Percentiles rank a stretch among this genome's conserved stretches.
Evolutionary conservation across 2,113 vertebrate genomes (phyloP).

Genomic region (Leiothrix lutea): DNA sequence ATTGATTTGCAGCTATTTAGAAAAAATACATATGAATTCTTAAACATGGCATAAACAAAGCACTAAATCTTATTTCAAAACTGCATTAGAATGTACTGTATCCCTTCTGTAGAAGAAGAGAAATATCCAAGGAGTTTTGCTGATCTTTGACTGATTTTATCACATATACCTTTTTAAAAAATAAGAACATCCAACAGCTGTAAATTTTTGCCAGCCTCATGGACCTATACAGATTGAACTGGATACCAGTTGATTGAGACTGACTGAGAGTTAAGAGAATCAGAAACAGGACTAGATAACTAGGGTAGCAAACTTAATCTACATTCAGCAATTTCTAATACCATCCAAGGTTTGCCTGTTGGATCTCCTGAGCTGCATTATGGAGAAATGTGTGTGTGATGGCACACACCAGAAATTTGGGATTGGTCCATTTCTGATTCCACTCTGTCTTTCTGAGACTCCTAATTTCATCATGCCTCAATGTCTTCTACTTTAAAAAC

Average conservation of each 20-base stretch:
- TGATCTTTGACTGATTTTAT: neutral
- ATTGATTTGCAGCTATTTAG: neutral
- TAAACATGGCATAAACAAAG: neutral
- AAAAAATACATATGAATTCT: neutral
- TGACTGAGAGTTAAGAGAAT: neutral
- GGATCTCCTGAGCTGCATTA: neutral
- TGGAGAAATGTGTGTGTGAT: neutral
- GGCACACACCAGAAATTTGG: neutral
- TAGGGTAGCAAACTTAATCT: neutral
- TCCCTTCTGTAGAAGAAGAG: neutral
- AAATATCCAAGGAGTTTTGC: neutral
- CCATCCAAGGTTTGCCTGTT: neutral
- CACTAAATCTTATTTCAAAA: neutral
- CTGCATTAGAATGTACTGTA: neutral
- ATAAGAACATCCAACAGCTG: neutral
- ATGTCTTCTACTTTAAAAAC: neutral
- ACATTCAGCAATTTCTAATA: neutral
- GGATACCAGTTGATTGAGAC: neutral
- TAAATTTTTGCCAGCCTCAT: accelerated
- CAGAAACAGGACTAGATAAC: neutral
- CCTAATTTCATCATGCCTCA: neutral
- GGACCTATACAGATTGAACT: neutral
- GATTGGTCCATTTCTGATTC: neutral
- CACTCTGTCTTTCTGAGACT: neutral
- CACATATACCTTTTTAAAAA: neutral